Evolutionary conservation across 2,888 invertebrate genomes (phyloP), one percentile per base, ranked within the genome.

Genomic region (Sphaeridia pumilis): DNA sequence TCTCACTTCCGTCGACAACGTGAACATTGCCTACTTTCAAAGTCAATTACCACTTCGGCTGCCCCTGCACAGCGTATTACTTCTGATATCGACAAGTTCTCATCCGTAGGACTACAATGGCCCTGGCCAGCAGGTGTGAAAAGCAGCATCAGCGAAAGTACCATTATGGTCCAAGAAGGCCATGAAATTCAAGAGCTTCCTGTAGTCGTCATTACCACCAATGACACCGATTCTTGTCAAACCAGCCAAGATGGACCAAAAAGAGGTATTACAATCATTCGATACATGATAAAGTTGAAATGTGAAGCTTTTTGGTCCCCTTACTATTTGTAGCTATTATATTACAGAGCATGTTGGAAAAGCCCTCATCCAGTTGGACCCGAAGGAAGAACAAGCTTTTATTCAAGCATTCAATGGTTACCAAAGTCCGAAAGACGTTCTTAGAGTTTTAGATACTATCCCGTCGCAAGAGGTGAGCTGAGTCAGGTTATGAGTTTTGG

Each of bases 181-280:
- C 70, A 73, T n/a, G 74, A 76, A 50, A 80, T 83, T 22, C 77
- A 79, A 63, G 83, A 83, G 67, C 72, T 83, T 45, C 82, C 82
- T 2, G 71, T 81, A 14, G 75, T 82, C 48, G 76, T 83, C 5
- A 38, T 38, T 17, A 38, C 38, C 5, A 38, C 38, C 5, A 17
- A 17, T 5, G 12, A 20, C 17, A 38, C 38, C 7, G 38, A 38
- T 20, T 7, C 38, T 14, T 14, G 38, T 38, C 17, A 17, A 14
- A 5, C 31, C 10, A 14, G 31, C 10, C 10, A 7, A 31, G 31
- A 31, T 31, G 14, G 14, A 10, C 14, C 31, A 17, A 38, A 38
- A 17, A 38, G 17, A 38, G 38, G 38, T 38, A 38, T 14, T 31
- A 10, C 31, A 31, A n/a, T n/a, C n/a, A n/a, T 31, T 7, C 31